phyloP scores from a whole-genome alignment of 2,797 vertebrate species.

The Helicolenus hilgendorfi region DNA sequence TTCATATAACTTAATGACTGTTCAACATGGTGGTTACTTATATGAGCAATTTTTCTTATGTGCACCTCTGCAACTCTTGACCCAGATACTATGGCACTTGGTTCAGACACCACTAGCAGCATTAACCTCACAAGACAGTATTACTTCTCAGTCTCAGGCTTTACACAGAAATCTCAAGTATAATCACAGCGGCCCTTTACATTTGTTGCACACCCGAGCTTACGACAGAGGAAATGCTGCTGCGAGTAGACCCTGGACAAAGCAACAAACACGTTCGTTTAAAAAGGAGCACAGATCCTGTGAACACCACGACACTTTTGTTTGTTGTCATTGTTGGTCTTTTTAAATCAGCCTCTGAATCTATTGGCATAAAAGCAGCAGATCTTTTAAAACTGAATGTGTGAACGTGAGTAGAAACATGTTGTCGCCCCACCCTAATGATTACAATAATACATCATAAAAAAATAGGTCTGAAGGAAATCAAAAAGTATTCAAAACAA shows the following conservation, averaged over 20 bases:
- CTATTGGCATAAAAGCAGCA: constrained; percentile 92
- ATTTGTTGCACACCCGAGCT: constrained; percentile 82
- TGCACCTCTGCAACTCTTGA: constrained; percentile 95
- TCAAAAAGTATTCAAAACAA: constrained; percentile 84
- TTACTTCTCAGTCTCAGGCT: constrained; percentile 89
- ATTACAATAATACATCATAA: constrained; percentile 88
- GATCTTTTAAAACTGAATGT: constrained; percentile 92
- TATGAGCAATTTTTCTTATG: constrained; percentile 92
- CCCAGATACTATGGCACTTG: constrained; percentile 97
- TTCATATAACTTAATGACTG: constrained; percentile 99
- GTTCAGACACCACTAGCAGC: constrained; percentile 96
- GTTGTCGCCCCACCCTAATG: constrained; percentile 81
- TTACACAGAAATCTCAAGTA: constrained; percentile 92
- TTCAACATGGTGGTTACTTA: constrained; percentile 96
- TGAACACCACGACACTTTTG: constrained; percentile 89
- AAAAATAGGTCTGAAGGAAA: constrained; percentile 84
- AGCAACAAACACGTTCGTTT: constrained; percentile 89
- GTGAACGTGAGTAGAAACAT: constrained; percentile 79
- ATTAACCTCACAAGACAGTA: constrained; percentile 91
- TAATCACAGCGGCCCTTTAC: constrained; percentile 84
- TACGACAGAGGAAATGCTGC: constrained; percentile 87
- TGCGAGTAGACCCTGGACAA: constrained; percentile 89
- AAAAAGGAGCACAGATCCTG: constrained; percentile 92
- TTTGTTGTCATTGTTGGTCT: constrained; percentile 77
- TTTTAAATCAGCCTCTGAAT: constrained; percentile 91